Conservation (phyloP, 2,113 vertebrate species). For the Ictalurus furcatus region DNA sequence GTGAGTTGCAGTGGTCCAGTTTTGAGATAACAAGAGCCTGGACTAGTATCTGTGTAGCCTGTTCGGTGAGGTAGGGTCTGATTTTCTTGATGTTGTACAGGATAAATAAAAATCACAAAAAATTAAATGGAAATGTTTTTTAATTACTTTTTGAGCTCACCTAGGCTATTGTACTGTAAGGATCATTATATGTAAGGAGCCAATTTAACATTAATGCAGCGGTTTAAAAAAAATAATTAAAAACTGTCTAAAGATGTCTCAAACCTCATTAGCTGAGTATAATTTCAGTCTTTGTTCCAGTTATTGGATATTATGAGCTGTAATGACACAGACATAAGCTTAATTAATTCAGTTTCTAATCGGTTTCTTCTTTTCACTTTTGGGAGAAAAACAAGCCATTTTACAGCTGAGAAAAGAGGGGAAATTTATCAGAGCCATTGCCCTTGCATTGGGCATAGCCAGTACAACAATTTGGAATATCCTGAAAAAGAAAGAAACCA, state of each 20-base stretch:
- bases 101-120: not conserved
- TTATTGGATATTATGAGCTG: not conserved
- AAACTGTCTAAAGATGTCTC: not conserved
- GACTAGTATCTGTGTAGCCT: too few species aligned
- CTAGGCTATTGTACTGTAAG: not conserved
- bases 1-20: too few species aligned
- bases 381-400: too few species aligned
- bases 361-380: not conserved
- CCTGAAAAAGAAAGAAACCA: too few species aligned
- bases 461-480: too few species aligned
- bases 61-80: too few species aligned
- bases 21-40: too few species aligned
- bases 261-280: not conserved
- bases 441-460: too few species aligned
- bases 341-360: not conserved
- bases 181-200: not conserved
- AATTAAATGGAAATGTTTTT: not conserved
- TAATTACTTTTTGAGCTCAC: not conserved
- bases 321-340: not conserved
- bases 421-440: too few species aligned
- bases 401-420: too few species aligned
- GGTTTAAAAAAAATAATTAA: not conserved
- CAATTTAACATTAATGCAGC: not conserved
- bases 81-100: too few species aligned
- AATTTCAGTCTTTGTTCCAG: not conserved